Conservation (phyloP, 1,140 invertebrate genomes). For the Hylyphantes graminicola region DNA sequence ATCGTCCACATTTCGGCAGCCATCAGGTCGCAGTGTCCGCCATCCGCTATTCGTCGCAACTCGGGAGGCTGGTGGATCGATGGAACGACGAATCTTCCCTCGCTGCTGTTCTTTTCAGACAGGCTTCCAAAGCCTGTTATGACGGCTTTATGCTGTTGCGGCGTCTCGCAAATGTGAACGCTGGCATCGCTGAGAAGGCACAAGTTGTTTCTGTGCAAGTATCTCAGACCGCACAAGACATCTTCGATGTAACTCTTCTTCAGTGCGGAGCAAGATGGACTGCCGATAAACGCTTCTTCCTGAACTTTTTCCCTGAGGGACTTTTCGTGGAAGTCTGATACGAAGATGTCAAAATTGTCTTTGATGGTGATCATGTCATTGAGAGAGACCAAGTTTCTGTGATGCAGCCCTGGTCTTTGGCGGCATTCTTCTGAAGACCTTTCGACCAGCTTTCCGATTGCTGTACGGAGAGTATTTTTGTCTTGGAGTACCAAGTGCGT, state of each 20-base stretch:
- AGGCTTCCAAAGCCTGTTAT: constrained; percentile 31
- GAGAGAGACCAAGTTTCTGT: constrained; percentile 28
- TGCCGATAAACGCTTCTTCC: constrained; percentile 9
- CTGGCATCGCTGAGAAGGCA: constrained; percentile 33
- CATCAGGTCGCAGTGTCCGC: background rate
- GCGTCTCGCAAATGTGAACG: constrained; percentile 1
- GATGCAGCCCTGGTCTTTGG: constrained; percentile 27
- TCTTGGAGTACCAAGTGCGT: constrained; percentile 16
- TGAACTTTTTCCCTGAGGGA: constrained; percentile 12
- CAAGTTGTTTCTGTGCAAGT: constrained; percentile 38
- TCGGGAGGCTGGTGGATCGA: constrained; percentile 29
- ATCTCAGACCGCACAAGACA: constrained; percentile 32
- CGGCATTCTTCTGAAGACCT: constrained; percentile 16
- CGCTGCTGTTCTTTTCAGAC: background rate
- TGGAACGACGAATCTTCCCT: background rate
- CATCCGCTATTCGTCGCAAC: background rate
- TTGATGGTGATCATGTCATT: constrained; percentile 16
- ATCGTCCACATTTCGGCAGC: constrained; percentile 42
- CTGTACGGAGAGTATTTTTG: background rate
- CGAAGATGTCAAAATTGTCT: constrained; percentile 16
- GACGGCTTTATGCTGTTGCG: background rate
- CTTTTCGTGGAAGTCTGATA: background rate
- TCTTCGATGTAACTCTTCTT: constrained; percentile 36
- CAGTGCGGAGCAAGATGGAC: background rate
- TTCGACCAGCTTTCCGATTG: background rate